Percentiles rank a stretch among this genome's conserved stretches.
Conservation (phyloP, 2,888 invertebrate species). For the Blastobasis lacticolella region DNA sequence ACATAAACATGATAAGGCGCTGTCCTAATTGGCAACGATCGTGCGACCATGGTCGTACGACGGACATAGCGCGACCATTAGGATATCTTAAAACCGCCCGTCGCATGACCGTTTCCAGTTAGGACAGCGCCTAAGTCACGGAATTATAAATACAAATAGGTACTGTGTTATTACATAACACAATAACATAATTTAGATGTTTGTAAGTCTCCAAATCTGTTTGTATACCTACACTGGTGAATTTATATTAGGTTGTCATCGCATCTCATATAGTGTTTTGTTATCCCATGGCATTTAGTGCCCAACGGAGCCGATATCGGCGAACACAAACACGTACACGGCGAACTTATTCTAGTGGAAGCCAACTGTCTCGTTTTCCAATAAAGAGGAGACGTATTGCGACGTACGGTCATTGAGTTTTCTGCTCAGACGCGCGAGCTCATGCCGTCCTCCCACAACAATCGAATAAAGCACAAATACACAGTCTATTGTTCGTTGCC, state of each 20-base stretch:
- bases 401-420: slow-evolving; percentile 59
- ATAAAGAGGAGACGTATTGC: slow-evolving; percentile 65
- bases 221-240: too few relatives aligned
- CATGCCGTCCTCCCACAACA: slow-evolving; percentile 26
- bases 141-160: too few relatives aligned
- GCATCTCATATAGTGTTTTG: slow-evolving; percentile 22
- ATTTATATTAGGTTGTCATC: not conserved
- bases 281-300: slow-evolving; percentile 46
- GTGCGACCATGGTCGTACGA: too few relatives aligned
- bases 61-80: too few relatives aligned
- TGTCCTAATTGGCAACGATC: too few relatives aligned
- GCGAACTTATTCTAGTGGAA: slow-evolving; percentile 50
- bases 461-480: slow-evolving; percentile 31
- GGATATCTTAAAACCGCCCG: too few relatives aligned
- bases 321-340: slow-evolving; percentile 50
- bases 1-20: too few relatives aligned
- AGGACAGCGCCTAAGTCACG: too few relatives aligned
- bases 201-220: too few relatives aligned
- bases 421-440: slow-evolving; percentile 51
- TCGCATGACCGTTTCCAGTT: too few relatives aligned
- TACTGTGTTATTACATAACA: too few relatives aligned
- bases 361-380: slow-evolving; percentile 65
- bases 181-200: too few relatives aligned
- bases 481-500: slow-evolving; percentile 20
- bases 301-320: slow-evolving; percentile 51